phyloP scores from a whole-genome alignment of 1,140 invertebrate genomes.

The Hydropsyche tenuis region DNA sequence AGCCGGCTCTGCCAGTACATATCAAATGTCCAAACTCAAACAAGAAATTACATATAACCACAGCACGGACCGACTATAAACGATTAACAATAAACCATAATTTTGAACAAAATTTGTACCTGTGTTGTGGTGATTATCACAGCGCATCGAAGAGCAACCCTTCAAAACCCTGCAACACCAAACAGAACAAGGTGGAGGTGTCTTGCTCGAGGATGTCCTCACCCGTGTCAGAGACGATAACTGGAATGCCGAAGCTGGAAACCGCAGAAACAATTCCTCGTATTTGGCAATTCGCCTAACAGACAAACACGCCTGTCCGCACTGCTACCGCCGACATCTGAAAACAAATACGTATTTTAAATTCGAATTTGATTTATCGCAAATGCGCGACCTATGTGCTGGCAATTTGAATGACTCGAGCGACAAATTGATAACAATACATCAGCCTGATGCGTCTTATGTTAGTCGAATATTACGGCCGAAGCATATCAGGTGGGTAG shows the following conservation, averaged over 20 bases:
- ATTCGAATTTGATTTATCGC: no score
- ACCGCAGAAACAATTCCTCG: constrained; percentile 64
- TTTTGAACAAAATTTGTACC: constrained; percentile 18
- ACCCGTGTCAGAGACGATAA: constrained; percentile 65
- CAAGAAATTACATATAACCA: no score
- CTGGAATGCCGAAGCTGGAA: constrained; percentile 68
- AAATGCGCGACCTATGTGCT: no score
- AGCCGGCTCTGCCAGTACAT: no score
- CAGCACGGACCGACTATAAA: no score
- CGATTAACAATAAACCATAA: not conserved
- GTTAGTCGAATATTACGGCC: no score
- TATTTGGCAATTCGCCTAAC: constrained; percentile 65
- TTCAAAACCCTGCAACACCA: constrained; percentile 28
- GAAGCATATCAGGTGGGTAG: no score
- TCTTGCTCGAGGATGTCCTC: not conserved
- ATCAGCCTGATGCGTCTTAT: no score
- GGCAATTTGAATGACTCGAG: no score
- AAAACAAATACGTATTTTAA: not conserved
- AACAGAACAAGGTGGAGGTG: not conserved
- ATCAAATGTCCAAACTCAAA: no score
- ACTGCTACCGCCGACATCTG: not conserved
- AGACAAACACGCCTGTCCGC: constrained; percentile 63
- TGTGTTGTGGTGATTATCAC: not conserved
- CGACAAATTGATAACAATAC: no score
- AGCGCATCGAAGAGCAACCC: constrained; percentile 32